A percentile compares a stretch with the other conserved stretches of the same genome.
These are phyloP conservation scores for Dryadula phaetusa DNA, from an alignment of 2,888 invertebrate species.

Conservation along the genomic window DNA sequence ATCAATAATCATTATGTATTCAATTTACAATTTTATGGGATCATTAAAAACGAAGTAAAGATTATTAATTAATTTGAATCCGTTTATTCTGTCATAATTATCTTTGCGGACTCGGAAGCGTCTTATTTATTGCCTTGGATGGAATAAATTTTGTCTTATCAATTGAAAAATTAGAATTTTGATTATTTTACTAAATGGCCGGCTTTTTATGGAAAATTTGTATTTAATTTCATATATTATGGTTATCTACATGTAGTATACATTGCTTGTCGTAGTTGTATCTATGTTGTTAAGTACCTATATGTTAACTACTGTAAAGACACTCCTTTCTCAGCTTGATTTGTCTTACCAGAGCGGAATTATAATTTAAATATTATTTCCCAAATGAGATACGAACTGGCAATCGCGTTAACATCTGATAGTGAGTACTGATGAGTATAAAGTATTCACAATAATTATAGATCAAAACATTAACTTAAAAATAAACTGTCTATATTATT, in stretches of 20 bases:
- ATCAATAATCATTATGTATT: constrained; percentile 27
- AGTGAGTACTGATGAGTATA: no score
- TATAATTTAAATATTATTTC: no score
- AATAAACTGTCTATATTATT: neutral
- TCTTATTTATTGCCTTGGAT: constrained; percentile 37
- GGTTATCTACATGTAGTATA: neutral
- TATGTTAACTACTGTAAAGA: no score
- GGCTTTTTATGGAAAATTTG: constrained; percentile 1
- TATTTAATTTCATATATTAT: constrained; percentile 7
- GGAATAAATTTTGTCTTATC: constrained; percentile 36
- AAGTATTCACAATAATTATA: no score
- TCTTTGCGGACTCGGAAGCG: constrained; percentile 30
- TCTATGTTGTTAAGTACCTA: no score
- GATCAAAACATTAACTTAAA: neutral
- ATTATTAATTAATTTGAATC: constrained; percentile 39
- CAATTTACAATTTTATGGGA: constrained; percentile 26
- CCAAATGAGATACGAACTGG: no score
- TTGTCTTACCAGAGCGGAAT: no score
- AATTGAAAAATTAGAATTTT: constrained; percentile 30
- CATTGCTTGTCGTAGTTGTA: no score
- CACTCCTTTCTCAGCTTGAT: no score
- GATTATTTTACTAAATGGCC: constrained; percentile 34
- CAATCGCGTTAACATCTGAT: no score
- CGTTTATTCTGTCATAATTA: constrained; percentile 35
- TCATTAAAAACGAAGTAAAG: constrained; percentile 30